Evolutionary conservation across 2,113 vertebrate genomes (phyloP), one percentile per base, ranked within the genome.

Genomic region (Melanostigma gelatinosum): DNA sequence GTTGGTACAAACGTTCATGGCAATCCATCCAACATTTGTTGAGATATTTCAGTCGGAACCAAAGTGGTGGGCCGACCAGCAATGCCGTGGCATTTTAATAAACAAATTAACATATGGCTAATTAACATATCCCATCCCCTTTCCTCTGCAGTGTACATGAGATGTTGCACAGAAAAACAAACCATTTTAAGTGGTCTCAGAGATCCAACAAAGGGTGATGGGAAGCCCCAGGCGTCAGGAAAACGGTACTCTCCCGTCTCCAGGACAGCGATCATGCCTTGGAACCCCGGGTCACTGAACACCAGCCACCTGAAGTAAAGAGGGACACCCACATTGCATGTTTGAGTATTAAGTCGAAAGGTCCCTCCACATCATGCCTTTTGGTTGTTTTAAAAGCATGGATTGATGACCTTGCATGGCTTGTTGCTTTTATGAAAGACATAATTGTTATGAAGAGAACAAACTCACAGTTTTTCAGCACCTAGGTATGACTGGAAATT

Each of bases 111-210:
- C 1, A 20, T 50, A 18, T 50, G 57, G 38, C n/a, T 44, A 70
- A 46, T 44, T 46, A 16, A 6, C 5, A 48, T 48, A 16, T 50
- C 48, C 18, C 48, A 8, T 50, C 18, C 48, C 6, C 48, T 22
- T 22, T 50, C 18, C 18, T 50, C 3, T 55, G 36, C 48, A n/a
- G 24, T 61, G 5, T 20, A 36, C 29, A 44, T 64, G 12, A 24
- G 44, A 63, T 32, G 42, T 6, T 22, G n/a, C 0, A 61, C 16
- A 87, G n/a, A 57, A 69, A 11, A 52, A 87, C 87, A 61, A 93
- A 99, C 97, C 96, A 98, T 98, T 94, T 96, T 97, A 76, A 99
- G 93, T 16, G 97, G 96, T 57, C 94, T 92, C 65, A 98, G 93
- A 55, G 98, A 99, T 77, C 97, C 96, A 5, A 99, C 95, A 71